phyloP scores from a whole-genome alignment of 2,888 invertebrate genomes.

The Helobdella robusta region DNA sequence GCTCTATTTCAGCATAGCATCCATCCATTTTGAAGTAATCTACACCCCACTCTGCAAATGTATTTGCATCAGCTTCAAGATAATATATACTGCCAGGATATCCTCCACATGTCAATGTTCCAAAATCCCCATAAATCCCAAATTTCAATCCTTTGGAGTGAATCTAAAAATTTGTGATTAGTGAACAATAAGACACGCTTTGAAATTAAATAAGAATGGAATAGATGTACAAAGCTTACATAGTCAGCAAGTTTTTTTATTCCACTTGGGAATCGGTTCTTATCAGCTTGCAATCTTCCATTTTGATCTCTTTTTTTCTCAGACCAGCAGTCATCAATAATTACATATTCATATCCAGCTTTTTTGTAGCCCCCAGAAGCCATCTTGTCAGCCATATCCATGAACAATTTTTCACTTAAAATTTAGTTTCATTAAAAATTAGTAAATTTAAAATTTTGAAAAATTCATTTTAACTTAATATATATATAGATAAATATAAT shows the following conservation, averaged over 20 bases:
- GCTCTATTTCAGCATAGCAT: constrained; percentile 26
- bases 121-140: constrained; percentile 94
- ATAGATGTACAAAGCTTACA: no score
- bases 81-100: constrained; percentile 85
- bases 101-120: constrained; percentile 90
- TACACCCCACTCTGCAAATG: constrained; percentile 63
- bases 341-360: constrained; percentile 32
- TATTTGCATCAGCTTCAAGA: constrained; percentile 74
- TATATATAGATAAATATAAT: no score
- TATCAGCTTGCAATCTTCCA: constrained; percentile 33
- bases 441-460: no score
- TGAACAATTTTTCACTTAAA: constrained; percentile 31
- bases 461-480: no score
- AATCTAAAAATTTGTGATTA: constrained; percentile 31
- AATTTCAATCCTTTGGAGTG: constrained; percentile 67
- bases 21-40: constrained; percentile 38
- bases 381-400: constrained; percentile 31
- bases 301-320: constrained; percentile 27
- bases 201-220: no score
- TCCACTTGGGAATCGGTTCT: constrained; percentile 75
- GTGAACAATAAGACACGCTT: no score
- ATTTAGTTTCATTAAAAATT: no score
- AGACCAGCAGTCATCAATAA: constrained; percentile 34
- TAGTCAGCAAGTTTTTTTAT: constrained; percentile 81
- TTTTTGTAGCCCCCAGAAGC: constrained; percentile 31